Evolutionary conservation across 2,797 vertebrate genomes (phyloP).

Genomic region (Anisognathus igniventris): DNA sequence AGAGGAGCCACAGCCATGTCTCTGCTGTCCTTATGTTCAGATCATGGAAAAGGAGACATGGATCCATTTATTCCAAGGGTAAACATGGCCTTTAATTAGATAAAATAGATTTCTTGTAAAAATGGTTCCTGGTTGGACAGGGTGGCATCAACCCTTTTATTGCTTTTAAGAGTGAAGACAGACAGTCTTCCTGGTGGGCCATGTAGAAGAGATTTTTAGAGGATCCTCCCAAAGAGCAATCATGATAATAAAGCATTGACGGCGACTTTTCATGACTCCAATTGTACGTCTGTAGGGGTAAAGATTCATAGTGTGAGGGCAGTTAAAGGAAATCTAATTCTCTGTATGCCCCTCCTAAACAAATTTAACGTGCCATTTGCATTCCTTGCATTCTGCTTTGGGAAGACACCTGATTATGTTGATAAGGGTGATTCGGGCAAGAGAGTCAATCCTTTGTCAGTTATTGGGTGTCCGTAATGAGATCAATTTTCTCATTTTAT

Average conservation of each 20-base stretch:
- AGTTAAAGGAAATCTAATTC: neutral
- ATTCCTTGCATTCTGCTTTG: neutral
- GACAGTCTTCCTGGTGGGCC: neutral
- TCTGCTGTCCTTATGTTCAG: no score
- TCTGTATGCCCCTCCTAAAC: neutral
- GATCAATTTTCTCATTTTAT: neutral
- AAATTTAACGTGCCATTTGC: neutral
- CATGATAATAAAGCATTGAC: accelerated
- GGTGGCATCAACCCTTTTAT: neutral
- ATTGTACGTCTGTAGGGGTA: accelerated
- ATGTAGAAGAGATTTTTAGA: accelerated
- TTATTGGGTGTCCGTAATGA: neutral
- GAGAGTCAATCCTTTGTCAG: neutral
- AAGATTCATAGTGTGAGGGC: neutral
- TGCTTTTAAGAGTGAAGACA: neutral
- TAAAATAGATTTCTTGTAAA: neutral
- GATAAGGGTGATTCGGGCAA: neutral
- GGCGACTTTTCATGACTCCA: no score
- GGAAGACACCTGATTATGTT: neutral
- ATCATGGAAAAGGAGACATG: neutral
- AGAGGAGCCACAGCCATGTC: neutral
- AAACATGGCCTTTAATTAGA: neutral
- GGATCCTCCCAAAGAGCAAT: neutral
- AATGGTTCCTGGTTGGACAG: neutral
- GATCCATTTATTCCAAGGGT: neutral